Evolutionary conservation across 2,113 vertebrate genomes (phyloP).

Genomic region (Herpailurus yagouaroundi): DNA sequence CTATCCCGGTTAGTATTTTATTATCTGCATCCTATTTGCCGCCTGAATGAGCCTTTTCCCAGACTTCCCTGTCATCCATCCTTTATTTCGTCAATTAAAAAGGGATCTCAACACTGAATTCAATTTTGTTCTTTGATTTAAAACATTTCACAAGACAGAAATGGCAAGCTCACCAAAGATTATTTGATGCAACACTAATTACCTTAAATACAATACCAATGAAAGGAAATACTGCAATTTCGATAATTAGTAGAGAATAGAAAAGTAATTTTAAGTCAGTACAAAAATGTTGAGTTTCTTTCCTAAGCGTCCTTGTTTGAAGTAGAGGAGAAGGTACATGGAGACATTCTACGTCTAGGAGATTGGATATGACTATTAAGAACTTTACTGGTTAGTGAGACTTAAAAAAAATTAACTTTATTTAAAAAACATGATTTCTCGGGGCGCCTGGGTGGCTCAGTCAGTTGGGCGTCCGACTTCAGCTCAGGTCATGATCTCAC

Average conservation of each 20-base stretch:
- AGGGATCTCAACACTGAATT: not conserved
- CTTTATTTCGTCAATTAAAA: constrained; percentile 45
- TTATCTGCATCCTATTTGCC: constrained; percentile 24
- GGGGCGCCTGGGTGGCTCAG: too few species aligned
- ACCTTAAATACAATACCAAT: not conserved
- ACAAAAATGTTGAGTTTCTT: not conserved
- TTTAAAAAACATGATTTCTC: not conserved
- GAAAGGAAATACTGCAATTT: not conserved
- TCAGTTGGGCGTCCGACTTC: too few species aligned
- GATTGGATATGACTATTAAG: not conserved
- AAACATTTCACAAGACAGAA: not conserved
- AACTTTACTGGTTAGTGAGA: not conserved
- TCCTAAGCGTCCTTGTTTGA: not conserved
- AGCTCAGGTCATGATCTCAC: too few species aligned
- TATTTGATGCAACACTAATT: not conserved
- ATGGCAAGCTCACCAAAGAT: not conserved
- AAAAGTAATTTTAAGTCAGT: not conserved
- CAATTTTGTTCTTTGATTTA: constrained; percentile 4
- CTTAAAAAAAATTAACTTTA: not conserved
- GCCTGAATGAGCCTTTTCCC: not conserved
- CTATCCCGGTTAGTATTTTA: constrained; percentile 32
- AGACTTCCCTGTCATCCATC: not conserved
- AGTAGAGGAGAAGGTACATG: not conserved
- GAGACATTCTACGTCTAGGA: not conserved
- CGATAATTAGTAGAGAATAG: not conserved